These are phyloP conservation scores for Monarcha castaneiventris DNA, from an alignment of 2,113 vertebrate species.

Conservation along the genomic window DNA sequence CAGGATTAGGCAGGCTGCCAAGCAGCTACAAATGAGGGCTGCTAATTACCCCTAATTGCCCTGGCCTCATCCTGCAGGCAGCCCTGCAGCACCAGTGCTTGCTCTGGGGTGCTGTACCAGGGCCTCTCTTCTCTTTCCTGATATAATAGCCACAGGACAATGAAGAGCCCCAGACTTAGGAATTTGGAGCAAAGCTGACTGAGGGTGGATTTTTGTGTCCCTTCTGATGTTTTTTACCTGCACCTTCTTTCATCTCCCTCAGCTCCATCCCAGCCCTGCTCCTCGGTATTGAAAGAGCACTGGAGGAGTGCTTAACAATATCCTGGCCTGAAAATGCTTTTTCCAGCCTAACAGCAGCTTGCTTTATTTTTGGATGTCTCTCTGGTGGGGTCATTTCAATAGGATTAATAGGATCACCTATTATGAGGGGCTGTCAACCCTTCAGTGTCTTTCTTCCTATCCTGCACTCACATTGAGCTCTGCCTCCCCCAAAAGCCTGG, in stretches of 20 bases:
- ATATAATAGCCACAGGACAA: neutral
- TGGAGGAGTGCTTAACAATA: neutral
- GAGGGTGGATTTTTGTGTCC: neutral
- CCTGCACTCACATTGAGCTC: neutral
- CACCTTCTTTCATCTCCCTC: neutral
- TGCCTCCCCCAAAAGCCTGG: neutral
- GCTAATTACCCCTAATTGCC: slow-evolving; percentile 11
- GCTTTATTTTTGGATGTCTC: neutral
- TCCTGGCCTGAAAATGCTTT: neutral
- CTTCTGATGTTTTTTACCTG: neutral
- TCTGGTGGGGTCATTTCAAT: neutral
- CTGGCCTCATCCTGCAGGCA: neutral
- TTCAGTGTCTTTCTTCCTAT: neutral
- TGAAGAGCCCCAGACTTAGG: neutral
- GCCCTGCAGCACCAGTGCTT: neutral
- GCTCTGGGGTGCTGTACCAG: neutral
- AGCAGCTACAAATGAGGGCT: neutral
- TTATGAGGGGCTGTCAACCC: neutral
- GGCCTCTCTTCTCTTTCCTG: no score
- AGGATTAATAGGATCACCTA: neutral
- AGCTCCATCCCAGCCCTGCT: neutral
- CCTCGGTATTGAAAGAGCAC: neutral
- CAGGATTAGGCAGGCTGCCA: slow-evolving; percentile 27
- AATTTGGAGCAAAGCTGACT: neutral
- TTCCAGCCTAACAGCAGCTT: neutral